Conservation (phyloP, 1,140 invertebrate genomes). For the Drosophila parabipectinata region DNA sequence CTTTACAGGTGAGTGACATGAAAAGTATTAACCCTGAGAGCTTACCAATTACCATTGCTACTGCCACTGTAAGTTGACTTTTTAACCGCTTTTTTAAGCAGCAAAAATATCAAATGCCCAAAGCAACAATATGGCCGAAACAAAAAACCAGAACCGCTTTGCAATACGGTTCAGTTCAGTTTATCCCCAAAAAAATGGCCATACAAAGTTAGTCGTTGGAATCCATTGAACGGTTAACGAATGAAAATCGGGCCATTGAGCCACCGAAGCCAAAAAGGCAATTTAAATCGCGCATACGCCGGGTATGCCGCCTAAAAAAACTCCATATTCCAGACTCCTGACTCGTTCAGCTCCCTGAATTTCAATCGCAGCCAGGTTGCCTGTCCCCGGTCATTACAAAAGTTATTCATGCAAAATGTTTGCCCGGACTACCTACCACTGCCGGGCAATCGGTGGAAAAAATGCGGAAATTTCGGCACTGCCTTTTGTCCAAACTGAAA, state of each 20-base stretch:
- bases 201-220: conserved; percentile 64
- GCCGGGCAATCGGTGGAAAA: conserved; percentile 37
- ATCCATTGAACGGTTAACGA: conserved; percentile 66
- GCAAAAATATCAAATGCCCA: conserved; percentile 37
- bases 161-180: neutral
- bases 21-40: conserved; percentile 15
- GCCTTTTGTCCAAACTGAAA: conserved; percentile 46
- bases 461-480: conserved; percentile 67
- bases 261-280: conserved; percentile 58
- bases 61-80: conserved; percentile 62
- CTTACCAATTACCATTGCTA: neutral
- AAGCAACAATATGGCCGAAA: conserved; percentile 31
- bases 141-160: conserved; percentile 30
- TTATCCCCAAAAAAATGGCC: conserved; percentile 14
- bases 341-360: conserved; percentile 1
- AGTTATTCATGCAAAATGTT: conserved; percentile 79
- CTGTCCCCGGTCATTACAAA: conserved; percentile 67
- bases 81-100: conserved; percentile 14
- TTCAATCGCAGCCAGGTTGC: conserved; percentile 9
- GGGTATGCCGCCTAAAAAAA: conserved; percentile 27
- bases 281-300: conserved; percentile 75
- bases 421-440: conserved; percentile 38
- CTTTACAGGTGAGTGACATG: conserved; percentile 64
- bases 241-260: conserved; percentile 65
- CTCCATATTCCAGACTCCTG: conserved; percentile 1